Evolutionary conservation across 2,797 vertebrate genomes (phyloP).

Genomic region (Bufotes viridis): DNA sequence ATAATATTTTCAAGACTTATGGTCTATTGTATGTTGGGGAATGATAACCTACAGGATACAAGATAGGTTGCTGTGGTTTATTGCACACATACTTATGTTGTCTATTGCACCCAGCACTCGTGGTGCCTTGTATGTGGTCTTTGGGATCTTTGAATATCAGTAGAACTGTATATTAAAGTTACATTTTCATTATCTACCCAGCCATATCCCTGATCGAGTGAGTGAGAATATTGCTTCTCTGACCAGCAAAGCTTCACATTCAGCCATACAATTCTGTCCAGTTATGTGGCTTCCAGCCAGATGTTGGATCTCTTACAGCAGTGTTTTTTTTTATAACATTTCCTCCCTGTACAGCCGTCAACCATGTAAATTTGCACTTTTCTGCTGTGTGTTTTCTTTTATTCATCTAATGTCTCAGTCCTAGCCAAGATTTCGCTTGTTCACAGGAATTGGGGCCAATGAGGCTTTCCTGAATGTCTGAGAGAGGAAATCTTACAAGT

Average conservation of each 20-base stretch:
- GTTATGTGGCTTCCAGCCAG: constrained; percentile 52
- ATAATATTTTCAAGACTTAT: neutral
- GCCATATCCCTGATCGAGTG: neutral
- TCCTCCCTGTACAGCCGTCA: constrained; percentile 52
- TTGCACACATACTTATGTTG: neutral
- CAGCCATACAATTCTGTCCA: constrained; percentile 35
- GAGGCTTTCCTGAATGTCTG: constrained; percentile 89
- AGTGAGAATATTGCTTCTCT: constrained; percentile 5
- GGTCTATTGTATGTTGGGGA: too few relatives aligned
- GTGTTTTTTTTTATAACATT: constrained; percentile 57
- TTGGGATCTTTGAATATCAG: neutral
- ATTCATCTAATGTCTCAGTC: constrained; percentile 66
- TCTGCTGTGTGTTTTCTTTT: constrained; percentile 61
- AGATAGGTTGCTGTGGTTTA: neutral
- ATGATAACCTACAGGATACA: neutral
- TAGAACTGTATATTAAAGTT: neutral
- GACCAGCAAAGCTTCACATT: constrained; percentile 31
- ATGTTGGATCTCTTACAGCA: constrained; percentile 54
- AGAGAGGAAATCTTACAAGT: constrained; percentile 91
- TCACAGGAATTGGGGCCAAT: constrained; percentile 93
- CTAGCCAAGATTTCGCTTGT: constrained; percentile 83
- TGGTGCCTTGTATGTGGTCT: neutral
- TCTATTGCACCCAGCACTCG: neutral
- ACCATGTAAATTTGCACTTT: constrained; percentile 61
- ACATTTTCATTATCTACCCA: neutral